These are phyloP conservation scores for Hylaeus anthracinus DNA, from an alignment of 1,140 invertebrate genomes.

Conservation along the genomic window DNA sequence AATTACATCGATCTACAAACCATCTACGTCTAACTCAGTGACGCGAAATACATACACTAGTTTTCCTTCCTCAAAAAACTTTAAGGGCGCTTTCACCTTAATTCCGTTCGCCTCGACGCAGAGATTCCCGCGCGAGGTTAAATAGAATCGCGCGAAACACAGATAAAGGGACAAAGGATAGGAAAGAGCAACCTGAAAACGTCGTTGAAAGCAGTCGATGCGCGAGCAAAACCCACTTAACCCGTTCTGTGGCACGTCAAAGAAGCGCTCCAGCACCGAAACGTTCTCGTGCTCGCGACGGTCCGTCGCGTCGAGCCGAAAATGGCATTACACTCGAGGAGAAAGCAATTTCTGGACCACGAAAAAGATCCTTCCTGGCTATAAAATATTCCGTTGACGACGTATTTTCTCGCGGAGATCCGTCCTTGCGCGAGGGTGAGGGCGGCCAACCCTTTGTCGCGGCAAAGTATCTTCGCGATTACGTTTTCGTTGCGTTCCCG, in stretches of 20 bases:
- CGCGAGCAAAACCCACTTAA: slow-evolving; percentile 53
- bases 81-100: too few relatives aligned
- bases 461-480: slow-evolving; percentile 64
- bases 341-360: slow-evolving; percentile 71
- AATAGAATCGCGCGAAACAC: background rate
- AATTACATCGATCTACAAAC: too few relatives aligned
- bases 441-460: too few relatives aligned
- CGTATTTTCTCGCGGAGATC: slow-evolving; percentile 26
- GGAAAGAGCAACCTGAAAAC: background rate
- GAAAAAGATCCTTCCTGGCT: slow-evolving; percentile 52
- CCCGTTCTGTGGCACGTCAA: slow-evolving; percentile 62
- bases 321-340: slow-evolving; percentile 70
- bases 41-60: too few relatives aligned
- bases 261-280: slow-evolving; percentile 35
- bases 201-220: background rate
- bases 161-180: background rate
- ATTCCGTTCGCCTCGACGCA: too few relatives aligned
- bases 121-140: too few relatives aligned
- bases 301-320: slow-evolving; percentile 57
- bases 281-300: slow-evolving; percentile 54
- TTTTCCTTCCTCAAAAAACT: too few relatives aligned
- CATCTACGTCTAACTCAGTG: too few relatives aligned
- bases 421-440: background rate
- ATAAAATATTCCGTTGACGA: slow-evolving; percentile 70
- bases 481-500: slow-evolving; percentile 59